Evolutionary conservation across 2,113 vertebrate genomes (phyloP).

Genomic region (Neotragus pygmaeus): DNA sequence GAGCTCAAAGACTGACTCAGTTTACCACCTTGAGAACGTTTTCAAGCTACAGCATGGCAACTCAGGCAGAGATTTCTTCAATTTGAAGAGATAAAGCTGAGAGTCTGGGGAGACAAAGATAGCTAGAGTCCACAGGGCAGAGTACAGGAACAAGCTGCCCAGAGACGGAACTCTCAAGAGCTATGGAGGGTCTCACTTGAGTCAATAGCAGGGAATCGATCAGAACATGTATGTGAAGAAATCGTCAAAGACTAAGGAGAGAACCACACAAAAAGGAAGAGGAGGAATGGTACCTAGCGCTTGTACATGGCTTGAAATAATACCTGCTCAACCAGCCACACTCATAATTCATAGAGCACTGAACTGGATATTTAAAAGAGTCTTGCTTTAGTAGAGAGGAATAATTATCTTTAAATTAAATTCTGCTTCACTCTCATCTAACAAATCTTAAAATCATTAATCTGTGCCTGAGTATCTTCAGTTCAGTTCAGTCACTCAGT

Average conservation of each 20-base stretch:
- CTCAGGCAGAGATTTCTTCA: background rate
- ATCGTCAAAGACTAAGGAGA: background rate
- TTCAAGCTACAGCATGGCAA: background rate
- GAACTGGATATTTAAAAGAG: background rate
- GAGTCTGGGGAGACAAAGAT: background rate
- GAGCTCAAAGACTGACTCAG: background rate
- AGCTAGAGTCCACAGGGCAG: background rate
- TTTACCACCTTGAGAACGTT: background rate
- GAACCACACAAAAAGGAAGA: background rate
- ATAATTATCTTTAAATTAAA: slow-evolving; percentile 21
- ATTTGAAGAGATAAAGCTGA: background rate
- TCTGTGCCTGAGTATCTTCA: background rate
- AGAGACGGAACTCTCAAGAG: background rate
- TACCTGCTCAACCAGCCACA: background rate
- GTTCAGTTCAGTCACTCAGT: background rate
- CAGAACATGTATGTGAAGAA: background rate
- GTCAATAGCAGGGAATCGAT: background rate
- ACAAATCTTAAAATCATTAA: slow-evolving; percentile 30
- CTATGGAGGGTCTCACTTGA: background rate
- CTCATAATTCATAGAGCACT: background rate
- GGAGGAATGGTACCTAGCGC: background rate
- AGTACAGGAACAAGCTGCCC: background rate
- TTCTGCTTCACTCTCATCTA: background rate
- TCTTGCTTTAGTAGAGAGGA: background rate
- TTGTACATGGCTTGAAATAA: background rate